Conservation (phyloP, 2,888 invertebrate species). For the Xylophagus ater region DNA sequence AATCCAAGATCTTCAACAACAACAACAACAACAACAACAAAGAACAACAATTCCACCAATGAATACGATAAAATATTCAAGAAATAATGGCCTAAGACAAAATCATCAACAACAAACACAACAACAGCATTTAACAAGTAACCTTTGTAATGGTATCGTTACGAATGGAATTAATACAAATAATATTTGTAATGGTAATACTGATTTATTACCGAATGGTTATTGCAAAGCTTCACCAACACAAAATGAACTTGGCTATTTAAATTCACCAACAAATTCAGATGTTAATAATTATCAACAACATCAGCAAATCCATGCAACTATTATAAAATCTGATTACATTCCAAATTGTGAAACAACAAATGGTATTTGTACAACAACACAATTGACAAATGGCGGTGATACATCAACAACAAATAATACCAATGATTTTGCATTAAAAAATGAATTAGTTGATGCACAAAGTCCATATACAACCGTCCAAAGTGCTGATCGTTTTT, state of each 20-base stretch:
- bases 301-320: slow-evolving; percentile 6
- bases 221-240: slow-evolving; percentile 39
- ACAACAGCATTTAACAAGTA: slow-evolving; percentile 19
- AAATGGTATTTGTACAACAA: slow-evolving; percentile 12
- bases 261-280: slow-evolving; percentile 27
- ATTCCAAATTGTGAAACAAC: slow-evolving; percentile 27
- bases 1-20: slow-evolving; percentile 15
- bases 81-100: slow-evolving; percentile 28
- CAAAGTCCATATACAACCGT: slow-evolving; percentile 38
- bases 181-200: too few species aligned
- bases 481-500: slow-evolving; percentile 37
- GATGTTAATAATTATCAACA: slow-evolving; percentile 13
- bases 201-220: slow-evolving; percentile 29
- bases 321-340: slow-evolving; percentile 24
- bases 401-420: slow-evolving; percentile 18
- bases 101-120: slow-evolving; percentile 21
- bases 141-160: neutral
- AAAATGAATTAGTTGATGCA: slow-evolving; percentile 36
- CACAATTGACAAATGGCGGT: too few species aligned
- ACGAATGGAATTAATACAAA: too few species aligned
- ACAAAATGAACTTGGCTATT: slow-evolving; percentile 34
- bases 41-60: slow-evolving; percentile 36
- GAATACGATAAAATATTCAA: slow-evolving; percentile 34
- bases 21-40: slow-evolving; percentile 17
- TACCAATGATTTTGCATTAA: slow-evolving; percentile 34